Evolutionary conservation across 2,113 vertebrate genomes (phyloP), one percentile per base, ranked within the genome.

Genomic region (Galeopterus variegatus): DNA sequence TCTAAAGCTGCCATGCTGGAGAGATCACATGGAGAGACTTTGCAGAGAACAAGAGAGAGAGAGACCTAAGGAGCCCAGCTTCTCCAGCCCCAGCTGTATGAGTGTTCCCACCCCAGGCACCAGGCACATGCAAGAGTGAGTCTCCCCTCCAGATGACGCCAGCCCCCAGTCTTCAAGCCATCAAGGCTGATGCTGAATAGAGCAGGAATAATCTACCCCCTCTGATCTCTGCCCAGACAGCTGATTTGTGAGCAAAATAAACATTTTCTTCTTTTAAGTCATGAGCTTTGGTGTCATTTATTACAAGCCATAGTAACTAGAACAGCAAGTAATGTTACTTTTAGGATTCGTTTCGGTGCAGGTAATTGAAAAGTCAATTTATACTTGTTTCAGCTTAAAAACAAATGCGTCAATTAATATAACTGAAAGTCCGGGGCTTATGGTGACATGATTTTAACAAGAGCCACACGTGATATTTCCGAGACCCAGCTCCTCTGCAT

Each of bases 331-430:
- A 54, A 31, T 92, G 31, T 62, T 69, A 62, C 60, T 48, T 69
- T 54, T 56, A 83, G 70, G 33, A 56, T 83, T 92, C 60, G 70
- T 60, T 60, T 64, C 17, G 33, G 28, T 36, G 1, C 19, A 70
- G 17, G 26, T 91, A 67, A 82, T 86, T 60, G 23, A 80, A 62
- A 72, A 72, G 36, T 85, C 67, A 81, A 18, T 21, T 62, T 84
- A 60, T n/a, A 67, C 28, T 80, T 72, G 15, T 81, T 86, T 60
- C 86, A 90, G 67, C 50, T 91, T 92, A 33, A 96, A 76, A 87
- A 31, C 60, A 82, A 76, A 41, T 88, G 12, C 31, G 60, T 77
- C 19, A 7, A 7, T 11, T 52, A 52, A 52, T 15, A 9, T 54
- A 70, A 91, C 41, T 83, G 62, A 75, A 90, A 62, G n/a, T 31